Evolutionary conservation across 2,113 vertebrate genomes (phyloP).

Genomic region (Notothenia rossii): DNA sequence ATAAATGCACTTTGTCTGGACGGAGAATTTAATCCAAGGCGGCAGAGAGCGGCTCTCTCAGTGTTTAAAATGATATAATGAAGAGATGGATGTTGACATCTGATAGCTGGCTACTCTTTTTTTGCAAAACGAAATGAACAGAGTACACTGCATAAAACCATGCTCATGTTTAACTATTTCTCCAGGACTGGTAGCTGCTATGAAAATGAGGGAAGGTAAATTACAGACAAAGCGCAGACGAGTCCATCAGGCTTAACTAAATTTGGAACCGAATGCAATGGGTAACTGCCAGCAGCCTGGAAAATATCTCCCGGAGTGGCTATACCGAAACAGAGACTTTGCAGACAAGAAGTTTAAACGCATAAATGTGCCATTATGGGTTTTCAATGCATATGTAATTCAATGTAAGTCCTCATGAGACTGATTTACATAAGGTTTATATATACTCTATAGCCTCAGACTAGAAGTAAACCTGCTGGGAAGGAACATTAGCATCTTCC

Average conservation of each 20-base stretch:
- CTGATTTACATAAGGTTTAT: constrained; percentile 35
- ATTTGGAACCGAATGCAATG: constrained; percentile 46
- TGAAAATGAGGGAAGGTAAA: constrained; percentile 54
- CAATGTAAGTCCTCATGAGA: constrained; percentile 51
- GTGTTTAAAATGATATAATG: constrained; percentile 37
- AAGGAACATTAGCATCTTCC: constrained; percentile 46
- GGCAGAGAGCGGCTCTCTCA: constrained; percentile 22
- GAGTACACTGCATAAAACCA: constrained; percentile 22
- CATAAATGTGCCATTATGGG: constrained; percentile 24
- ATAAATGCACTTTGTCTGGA: constrained; percentile 13
- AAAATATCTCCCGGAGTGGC: constrained; percentile 31
- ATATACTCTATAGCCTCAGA: constrained; percentile 33
- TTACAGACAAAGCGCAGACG: constrained; percentile 39
- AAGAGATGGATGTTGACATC: constrained; percentile 60
- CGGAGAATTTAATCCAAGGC: constrained; percentile 23
- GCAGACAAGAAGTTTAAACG: constrained; percentile 25
- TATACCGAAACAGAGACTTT: constrained; percentile 8
- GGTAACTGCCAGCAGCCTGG: constrained; percentile 27
- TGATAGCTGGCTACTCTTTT: constrained; percentile 51
- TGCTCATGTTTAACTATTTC: constrained; percentile 44
- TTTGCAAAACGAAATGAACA: constrained; percentile 43
- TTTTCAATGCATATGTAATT: constrained; percentile 51
- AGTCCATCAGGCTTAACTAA: constrained; percentile 50
- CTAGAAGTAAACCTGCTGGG: constrained; percentile 30
- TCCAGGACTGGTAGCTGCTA: constrained; percentile 34